Evolutionary conservation across 2,797 vertebrate genomes (phyloP).

Genomic region (Leucoraja ocellata): DNA sequence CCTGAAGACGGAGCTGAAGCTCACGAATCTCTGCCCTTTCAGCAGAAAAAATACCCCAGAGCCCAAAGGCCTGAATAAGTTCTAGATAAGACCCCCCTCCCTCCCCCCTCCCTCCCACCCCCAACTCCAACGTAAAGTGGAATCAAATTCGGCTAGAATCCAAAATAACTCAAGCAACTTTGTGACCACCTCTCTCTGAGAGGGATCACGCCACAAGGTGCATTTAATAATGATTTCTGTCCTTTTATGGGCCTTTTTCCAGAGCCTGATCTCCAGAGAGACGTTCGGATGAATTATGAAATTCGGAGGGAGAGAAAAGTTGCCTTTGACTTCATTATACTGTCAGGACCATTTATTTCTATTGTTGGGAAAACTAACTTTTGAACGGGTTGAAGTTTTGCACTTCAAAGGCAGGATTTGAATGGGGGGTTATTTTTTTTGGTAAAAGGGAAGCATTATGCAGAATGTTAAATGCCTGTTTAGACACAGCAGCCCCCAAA

Average conservation of each 20-base stretch:
- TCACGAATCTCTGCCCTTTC: slow-evolving; percentile 26
- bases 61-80: not conserved
- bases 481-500: not conserved
- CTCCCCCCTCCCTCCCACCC: too few relatives aligned
- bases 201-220: not conserved
- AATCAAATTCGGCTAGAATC: not conserved
- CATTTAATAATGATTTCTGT: slow-evolving; percentile 10
- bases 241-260: slow-evolving; percentile 32
- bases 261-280: slow-evolving; percentile 11
- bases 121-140: not conserved
- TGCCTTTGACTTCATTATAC: not conserved
- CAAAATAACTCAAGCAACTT: not conserved
- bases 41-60: not conserved
- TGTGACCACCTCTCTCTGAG: not conserved
- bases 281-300: not conserved
- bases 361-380: not conserved
- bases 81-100: not conserved
- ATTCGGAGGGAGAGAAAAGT: too few relatives aligned
- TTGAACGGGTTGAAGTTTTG: not conserved
- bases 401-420: not conserved
- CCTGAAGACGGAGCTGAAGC: slow-evolving; percentile 69
- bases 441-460: not conserved
- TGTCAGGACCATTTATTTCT: not conserved
- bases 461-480: not conserved
- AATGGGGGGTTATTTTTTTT: not conserved